Evolutionary conservation across 2,797 vertebrate genomes (phyloP), one percentile per base, ranked within the genome.

Genomic region (Enteromius afrohamiltoni): DNA sequence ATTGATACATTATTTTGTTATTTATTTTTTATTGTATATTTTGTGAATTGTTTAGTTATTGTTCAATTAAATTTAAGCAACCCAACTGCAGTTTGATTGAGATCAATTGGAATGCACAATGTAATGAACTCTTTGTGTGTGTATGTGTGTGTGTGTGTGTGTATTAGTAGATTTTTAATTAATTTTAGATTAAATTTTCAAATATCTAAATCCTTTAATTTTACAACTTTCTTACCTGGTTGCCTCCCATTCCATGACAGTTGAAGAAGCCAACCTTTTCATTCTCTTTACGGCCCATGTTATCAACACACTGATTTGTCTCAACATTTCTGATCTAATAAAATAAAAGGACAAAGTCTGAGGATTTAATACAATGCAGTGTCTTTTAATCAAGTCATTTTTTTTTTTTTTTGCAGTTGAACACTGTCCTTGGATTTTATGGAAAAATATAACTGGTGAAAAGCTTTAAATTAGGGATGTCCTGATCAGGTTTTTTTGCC

Each of bases 251-350:
- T 83, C 98, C 97, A 0, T 99, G 98, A 85, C 98, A 99, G 94
- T 99, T 99, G 95, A 99, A 99, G 83, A 99, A 98, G 79, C 98
- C 98, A 10, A 99, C 97, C 93, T 98, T 99, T 88, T 99, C 97
- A 0, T 99, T 99, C 88, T 99, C 98, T 83, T 99, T 99, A 58
- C 98, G 95, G 65, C 98, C 98, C 98, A 99, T 99, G 94, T 99
- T 99, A 93, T 99, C 98, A 89, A 99, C 95, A 77, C 98, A 99
- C 88, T 99, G 98, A 92, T 99, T 99, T 79, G 97, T 98, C 91
- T 99, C 98, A 14, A 99, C 97, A 34, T 99, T 99, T 94, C 98
- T 94, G 93, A 99, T 99, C 98, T 99, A 88, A 71, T 8, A 87
- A 77, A 47, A 40, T 42, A 51, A 45, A 51, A 45, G 70, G 21